phyloP scores from a whole-genome alignment of 2,113 vertebrate genomes.

The Bungarus multicinctus region DNA sequence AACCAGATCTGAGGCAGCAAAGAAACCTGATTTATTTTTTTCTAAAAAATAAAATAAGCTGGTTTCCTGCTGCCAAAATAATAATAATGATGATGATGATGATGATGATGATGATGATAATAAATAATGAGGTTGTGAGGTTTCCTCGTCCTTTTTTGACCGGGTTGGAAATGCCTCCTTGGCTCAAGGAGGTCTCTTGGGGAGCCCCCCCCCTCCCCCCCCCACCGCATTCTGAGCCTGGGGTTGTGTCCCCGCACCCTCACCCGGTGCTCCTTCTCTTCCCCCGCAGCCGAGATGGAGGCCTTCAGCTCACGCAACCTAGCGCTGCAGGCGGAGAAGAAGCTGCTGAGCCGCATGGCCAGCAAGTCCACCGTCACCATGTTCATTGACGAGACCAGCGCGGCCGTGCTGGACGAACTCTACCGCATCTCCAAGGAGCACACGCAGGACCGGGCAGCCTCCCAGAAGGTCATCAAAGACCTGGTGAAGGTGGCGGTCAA shows the following conservation, averaged over 20 bases:
- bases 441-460: constrained; percentile 73
- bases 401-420: constrained; percentile 87
- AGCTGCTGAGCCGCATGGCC: constrained; percentile 85
- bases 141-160: neutral
- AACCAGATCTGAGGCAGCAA: neutral
- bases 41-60: neutral
- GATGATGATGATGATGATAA: too few species aligned
- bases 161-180: neutral
- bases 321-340: constrained; percentile 84
- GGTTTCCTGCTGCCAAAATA: neutral
- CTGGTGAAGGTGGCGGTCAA: constrained; percentile 87
- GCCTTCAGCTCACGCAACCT: constrained; percentile 84
- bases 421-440: constrained; percentile 85
- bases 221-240: too few species aligned
- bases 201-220: too few species aligned
- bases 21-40: neutral
- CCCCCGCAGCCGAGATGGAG: constrained; percentile 70
- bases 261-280: neutral
- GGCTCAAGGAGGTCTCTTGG: neutral
- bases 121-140: neutral
- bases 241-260: neutral
- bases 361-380: constrained; percentile 81
- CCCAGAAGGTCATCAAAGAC: constrained; percentile 86
- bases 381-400: constrained; percentile 87
- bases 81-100: too few species aligned